Percentiles rank a stretch among this genome's conserved stretches.
phyloP scores from a whole-genome alignment of 2,797 vertebrate genomes.

The Anniella stebbinsi region DNA sequence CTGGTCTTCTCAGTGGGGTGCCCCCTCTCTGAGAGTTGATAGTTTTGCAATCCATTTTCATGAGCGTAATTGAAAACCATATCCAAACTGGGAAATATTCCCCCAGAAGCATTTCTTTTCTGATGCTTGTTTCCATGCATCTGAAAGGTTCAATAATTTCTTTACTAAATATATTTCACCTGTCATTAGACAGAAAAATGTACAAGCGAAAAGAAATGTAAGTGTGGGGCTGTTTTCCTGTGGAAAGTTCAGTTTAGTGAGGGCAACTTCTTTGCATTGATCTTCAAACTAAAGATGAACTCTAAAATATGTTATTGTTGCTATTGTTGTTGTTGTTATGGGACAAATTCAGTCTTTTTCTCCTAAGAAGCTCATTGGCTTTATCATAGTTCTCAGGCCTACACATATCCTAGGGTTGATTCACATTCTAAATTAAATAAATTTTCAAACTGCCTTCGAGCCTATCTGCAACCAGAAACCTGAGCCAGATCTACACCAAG shows the following conservation, averaged over 20 bases:
- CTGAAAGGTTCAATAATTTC: neutral
- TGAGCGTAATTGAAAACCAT: neutral
- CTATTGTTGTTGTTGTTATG: neutral
- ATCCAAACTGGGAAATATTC: neutral
- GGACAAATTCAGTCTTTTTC: neutral
- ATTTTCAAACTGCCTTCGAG: neutral
- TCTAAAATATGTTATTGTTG: neutral
- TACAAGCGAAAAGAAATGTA: neutral
- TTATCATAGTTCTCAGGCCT: neutral
- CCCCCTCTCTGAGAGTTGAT: neutral
- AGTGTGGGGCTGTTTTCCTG: constrained; percentile 8
- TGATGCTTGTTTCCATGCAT: neutral
- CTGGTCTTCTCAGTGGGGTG: neutral
- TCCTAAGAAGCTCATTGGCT: neutral
- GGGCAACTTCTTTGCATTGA: neutral
- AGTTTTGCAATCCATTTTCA: neutral
- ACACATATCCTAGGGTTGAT: neutral
- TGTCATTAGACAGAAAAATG: neutral
- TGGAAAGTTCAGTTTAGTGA: neutral
- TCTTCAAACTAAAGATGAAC: constrained; percentile 2
- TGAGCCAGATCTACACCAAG: too few species aligned
- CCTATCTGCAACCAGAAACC: too few species aligned
- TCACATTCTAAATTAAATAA: neutral
- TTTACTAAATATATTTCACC: constrained; percentile 14
- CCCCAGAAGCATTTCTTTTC: neutral